phyloP scores from a whole-genome alignment of 2,888 invertebrate genomes.

The Drosophila kuntzei region DNA sequence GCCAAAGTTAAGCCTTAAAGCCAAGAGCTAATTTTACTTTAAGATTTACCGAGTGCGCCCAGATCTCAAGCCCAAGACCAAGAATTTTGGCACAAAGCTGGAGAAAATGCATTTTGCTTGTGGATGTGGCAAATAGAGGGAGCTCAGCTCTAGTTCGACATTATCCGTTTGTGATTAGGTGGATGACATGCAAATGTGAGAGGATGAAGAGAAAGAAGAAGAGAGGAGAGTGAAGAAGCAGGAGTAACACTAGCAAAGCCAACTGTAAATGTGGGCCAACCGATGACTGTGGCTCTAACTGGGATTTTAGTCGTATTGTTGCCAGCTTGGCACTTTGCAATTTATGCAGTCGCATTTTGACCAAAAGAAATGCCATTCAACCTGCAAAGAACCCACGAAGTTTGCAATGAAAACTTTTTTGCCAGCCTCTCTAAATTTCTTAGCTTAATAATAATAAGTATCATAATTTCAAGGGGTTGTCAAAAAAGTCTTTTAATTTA shows the following conservation, averaged over 20 bases:
- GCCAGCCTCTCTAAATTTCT: conserved; percentile 25
- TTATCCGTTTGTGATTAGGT: conserved; percentile 81
- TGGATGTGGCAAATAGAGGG: conserved; percentile 2
- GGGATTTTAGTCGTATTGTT: conserved; percentile 17
- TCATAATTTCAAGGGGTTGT: conserved; percentile 81
- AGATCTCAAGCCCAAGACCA: conserved; percentile 35
- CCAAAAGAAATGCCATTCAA: conserved; percentile 29
- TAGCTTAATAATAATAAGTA: conserved; percentile 77
- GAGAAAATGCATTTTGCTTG: conserved; percentile 44
- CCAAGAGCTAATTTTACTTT: conserved; percentile 80
- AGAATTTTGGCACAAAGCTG: conserved; percentile 58
- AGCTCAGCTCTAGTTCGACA: conserved; percentile 49
- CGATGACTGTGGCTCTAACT: conserved; percentile 9
- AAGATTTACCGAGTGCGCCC: conserved; percentile 66
- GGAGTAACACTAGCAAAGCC: conserved; percentile 10
- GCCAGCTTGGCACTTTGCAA: conserved; percentile 40
- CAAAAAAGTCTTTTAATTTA: conserved; percentile 81
- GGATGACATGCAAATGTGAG: conserved; percentile 77
- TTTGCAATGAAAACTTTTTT: conserved; percentile 65
- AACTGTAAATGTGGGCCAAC: conserved; percentile 45
- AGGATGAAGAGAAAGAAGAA: conserved; percentile 1
- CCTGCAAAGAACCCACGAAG: conserved; percentile 31
- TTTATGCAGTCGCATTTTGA: conserved; percentile 54
- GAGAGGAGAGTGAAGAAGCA: neutral
- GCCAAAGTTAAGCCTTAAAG: conserved; percentile 81